Evolutionary conservation across 2,113 vertebrate species (phyloP), one percentile per base, ranked within the genome.

Genomic region (Perccottus glenii): DNA sequence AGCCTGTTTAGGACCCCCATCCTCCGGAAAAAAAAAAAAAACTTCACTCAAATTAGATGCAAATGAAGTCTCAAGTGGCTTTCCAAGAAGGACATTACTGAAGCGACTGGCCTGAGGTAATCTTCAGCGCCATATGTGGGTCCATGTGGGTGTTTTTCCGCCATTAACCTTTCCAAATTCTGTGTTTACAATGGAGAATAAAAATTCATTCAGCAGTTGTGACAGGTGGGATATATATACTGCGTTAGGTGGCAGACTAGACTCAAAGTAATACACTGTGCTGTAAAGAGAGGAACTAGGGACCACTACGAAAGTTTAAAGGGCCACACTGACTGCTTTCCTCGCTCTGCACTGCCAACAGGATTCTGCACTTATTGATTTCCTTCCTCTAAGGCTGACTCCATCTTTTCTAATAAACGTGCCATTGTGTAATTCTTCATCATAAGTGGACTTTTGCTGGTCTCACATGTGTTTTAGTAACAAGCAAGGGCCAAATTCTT

Each of bases 31-130:
- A 40, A 40, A 40, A 40, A 48, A 43, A 78, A 80, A 58, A 67
- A 80, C 83, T 85, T 76, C 78, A 81, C 86, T 87, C 79, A 90
- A 89, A 90, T 88, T 84, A 91, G 82, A 91, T 90, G 90, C 87
- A 91, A 91, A 91, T 89, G 83, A 91, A 85, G 71, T 84, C 85
- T 91, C 83, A 73, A 90, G 89, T 89, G 87, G 82, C 73, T 83
- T 88, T 78, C 83, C 81, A 77, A 83, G 84, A 78, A 89, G 75
- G 83, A 85, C 89, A 78, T 87, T 84, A 89, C 63, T 33, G 78
- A 75, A 84, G 55, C 61, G 81, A 83, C 84, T 80, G 81, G 77
- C 89, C 87, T 50, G 82, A 86, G 83, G 86, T 85, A 80, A 89
- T 81, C 72, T 75, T 71, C 5, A 9, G 57, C 74, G 68, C 72